Conservation (phyloP, 2,888 invertebrate genomes). For the Leptopilina drosophilae region DNA sequence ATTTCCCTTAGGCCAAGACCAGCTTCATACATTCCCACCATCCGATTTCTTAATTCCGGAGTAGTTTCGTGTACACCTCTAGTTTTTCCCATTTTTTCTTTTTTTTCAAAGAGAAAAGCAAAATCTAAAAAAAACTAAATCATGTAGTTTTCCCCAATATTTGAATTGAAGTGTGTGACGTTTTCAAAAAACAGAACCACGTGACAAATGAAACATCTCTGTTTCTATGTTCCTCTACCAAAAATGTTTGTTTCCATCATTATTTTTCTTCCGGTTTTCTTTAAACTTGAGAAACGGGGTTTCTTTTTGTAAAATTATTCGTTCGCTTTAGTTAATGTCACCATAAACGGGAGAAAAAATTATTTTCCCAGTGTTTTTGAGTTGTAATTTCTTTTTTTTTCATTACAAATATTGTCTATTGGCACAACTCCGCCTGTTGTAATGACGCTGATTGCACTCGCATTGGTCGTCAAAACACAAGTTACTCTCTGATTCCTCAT, state of each 20-base stretch:
- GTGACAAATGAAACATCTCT: slow-evolving; percentile 13
- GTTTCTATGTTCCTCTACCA: not conserved
- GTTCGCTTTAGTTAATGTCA: not conserved
- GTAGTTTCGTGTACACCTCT: slow-evolving; percentile 75
- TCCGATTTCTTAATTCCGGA: slow-evolving; percentile 74
- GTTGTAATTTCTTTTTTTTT: not conserved
- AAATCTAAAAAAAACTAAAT: not conserved
- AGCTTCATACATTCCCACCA: slow-evolving; percentile 76
- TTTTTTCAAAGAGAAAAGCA: too few relatives aligned
- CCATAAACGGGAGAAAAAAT: not conserved
- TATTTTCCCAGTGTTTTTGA: not conserved
- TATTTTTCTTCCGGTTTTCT: not conserved
- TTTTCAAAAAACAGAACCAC: not conserved
- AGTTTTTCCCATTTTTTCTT: slow-evolving; percentile 72
- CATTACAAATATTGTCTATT: not conserved
- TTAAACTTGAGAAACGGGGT: not conserved
- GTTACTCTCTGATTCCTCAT: not conserved
- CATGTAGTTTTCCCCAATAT: too few relatives aligned
- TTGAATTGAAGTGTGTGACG: not conserved
- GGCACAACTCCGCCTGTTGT: not conserved
- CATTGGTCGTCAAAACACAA: slow-evolving; percentile 12
- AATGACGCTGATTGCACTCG: slow-evolving; percentile 23
- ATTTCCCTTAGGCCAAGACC: slow-evolving; percentile 74
- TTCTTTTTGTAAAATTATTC: not conserved
- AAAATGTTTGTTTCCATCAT: not conserved